Evolutionary conservation across 2,113 vertebrate species (phyloP).

Genomic region (Mastomys coucha): DNA sequence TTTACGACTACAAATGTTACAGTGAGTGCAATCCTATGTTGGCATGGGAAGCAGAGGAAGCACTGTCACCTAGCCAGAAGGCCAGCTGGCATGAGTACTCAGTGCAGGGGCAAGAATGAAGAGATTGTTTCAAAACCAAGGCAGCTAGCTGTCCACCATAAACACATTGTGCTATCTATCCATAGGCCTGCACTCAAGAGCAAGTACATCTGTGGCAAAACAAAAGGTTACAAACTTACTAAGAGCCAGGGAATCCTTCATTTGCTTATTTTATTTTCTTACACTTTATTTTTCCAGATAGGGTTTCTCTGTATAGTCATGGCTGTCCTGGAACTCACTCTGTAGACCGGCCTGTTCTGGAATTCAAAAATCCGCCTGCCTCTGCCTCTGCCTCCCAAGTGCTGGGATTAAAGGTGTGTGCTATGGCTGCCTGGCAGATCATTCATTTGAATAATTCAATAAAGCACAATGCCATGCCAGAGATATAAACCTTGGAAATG

Average conservation of each 20-base stretch:
- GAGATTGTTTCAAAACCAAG: background rate
- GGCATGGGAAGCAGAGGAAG: background rate
- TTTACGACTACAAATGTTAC: background rate
- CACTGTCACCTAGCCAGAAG: background rate
- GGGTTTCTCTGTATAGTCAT: too few relatives aligned
- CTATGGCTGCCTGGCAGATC: too few relatives aligned
- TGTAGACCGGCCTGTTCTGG: too few relatives aligned
- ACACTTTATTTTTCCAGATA: too few relatives aligned
- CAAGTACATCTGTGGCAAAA: background rate
- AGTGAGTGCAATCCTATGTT: background rate
- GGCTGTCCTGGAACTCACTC: too few relatives aligned
- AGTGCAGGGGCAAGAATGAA: background rate
- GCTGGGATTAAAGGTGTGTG: too few relatives aligned
- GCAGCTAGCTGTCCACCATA: background rate
- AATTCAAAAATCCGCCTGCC: too few relatives aligned
- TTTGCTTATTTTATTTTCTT: too few relatives aligned
- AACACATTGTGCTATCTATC: background rate
- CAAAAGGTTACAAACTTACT: background rate
- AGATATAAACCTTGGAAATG: background rate
- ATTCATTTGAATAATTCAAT: background rate
- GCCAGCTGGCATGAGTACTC: background rate
- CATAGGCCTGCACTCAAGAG: background rate
- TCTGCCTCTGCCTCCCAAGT: too few relatives aligned
- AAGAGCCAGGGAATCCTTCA: background rate
- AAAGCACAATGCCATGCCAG: background rate